Base-by-base conservation (phyloP, 1,140 invertebrate species). In the Cotesia chilonis region DNA sequence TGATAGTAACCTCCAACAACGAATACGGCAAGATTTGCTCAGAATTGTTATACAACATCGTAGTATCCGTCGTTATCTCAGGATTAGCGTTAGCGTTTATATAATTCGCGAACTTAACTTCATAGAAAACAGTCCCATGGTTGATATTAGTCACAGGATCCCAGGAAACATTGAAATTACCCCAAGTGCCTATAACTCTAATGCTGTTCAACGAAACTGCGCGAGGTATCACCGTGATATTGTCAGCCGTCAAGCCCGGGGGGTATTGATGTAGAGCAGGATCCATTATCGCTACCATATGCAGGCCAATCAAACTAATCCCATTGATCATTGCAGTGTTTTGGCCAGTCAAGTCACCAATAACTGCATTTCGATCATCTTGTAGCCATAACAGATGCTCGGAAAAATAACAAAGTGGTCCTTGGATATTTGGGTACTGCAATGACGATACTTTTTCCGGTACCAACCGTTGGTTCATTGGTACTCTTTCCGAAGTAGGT, bases 101-200 rank as follows among this genome's bases (percentile, higher is more conserved):
- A 7, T 83, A 82, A 75, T 87, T 83, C 1, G 79, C 87, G 54
- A 96, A 88, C 79, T 91, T 92, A 28, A 96, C 89, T 83, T 96
- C 93, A 79, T 97, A 98, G 76, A 92, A 94, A 0, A 97, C 90
- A 7, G 89, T 89, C 35, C 94, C 94, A 78, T 94, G 93, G 76
- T 94, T 96, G 2, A 93, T 91, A 70, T 92, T 91, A 0, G 83
- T 84, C 0, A 93, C 90, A 0, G 92, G 90, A 9, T 90, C 83
- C 95, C 95, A 97, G 0, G 89, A 90, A n/a, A 97, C 90, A 52
- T 92, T 93, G 76, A 96, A 96, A 28, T 89, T 89, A 52, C 93
- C 86, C 89, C 91, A 94, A 4, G 88, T 90, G 0, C 94, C 95
- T 4, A 88, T 81, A 1, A 96, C 89, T 68, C 82, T 82, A 51